Evolutionary conservation across 2,888 invertebrate species (phyloP).

Genomic region (Leucania comma): DNA sequence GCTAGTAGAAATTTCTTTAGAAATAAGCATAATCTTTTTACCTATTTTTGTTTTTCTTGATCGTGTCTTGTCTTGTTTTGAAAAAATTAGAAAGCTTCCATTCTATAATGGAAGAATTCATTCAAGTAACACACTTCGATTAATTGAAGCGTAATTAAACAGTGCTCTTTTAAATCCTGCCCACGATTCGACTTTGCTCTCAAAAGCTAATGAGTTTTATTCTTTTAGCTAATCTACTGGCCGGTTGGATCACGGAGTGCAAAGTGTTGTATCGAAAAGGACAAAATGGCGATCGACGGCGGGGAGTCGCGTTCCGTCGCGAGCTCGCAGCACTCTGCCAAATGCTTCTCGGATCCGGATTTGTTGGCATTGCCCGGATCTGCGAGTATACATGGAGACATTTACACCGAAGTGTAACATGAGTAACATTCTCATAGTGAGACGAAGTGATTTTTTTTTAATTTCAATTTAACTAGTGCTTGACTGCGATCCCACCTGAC

Average conservation of each 20-base stretch:
- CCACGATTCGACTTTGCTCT: constrained; percentile 45
- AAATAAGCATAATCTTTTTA: too few species aligned
- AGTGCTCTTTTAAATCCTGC: constrained; percentile 17
- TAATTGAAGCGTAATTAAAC: constrained; percentile 24
- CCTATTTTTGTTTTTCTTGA: too few species aligned
- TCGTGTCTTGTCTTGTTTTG: too few species aligned
- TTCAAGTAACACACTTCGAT: constrained; percentile 1
- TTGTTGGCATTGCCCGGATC: constrained; percentile 79
- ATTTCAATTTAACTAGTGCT: too few species aligned
- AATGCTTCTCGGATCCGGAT: constrained; percentile 86
- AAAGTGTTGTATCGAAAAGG: constrained; percentile 83
- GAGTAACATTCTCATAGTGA: too few species aligned
- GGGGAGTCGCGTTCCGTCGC: constrained; percentile 69
- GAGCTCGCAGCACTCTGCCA: constrained; percentile 82
- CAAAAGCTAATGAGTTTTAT: constrained; percentile 62
- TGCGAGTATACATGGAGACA: constrained; percentile 63
- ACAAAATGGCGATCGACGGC: constrained; percentile 79
- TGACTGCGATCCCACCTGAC: too few species aligned
- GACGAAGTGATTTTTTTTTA: neutral
- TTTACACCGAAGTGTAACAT: constrained; percentile 68
- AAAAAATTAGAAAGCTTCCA: neutral
- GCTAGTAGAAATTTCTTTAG: too few species aligned
- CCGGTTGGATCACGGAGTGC: constrained; percentile 80
- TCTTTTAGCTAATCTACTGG: constrained; percentile 59
- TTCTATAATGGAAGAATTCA: neutral